Conservation (phyloP, 2,797 vertebrate species). For the Nannoperca australis region DNA sequence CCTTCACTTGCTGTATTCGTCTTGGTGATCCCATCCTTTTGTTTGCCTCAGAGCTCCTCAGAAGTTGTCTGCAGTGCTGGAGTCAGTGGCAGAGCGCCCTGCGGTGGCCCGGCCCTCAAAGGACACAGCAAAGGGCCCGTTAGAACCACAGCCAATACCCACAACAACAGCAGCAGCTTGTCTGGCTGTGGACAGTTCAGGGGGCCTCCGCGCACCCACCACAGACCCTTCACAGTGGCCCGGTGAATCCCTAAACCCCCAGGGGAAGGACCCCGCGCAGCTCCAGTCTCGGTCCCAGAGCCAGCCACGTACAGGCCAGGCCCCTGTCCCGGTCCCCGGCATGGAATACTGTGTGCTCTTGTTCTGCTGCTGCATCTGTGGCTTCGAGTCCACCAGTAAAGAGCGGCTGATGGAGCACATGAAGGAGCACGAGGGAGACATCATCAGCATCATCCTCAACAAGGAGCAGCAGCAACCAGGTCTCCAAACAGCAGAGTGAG, state of each 20-base stretch:
- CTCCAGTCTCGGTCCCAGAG: conserved; percentile 61
- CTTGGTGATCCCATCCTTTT: not conserved
- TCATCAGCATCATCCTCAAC: conserved; percentile 98
- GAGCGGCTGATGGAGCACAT: conserved; percentile 92
- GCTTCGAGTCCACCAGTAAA: conserved; percentile 97
- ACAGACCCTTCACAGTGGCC: conserved; percentile 52
- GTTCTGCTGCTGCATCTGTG: conserved; percentile 99
- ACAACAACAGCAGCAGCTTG: not conserved
- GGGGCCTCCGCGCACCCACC: not conserved
- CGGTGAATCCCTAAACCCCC: conserved; percentile 19
- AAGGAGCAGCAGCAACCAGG: conserved; percentile 87
- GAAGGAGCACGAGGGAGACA: conserved; percentile 94
- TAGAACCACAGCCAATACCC: conserved; percentile 23
- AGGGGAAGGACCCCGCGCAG: conserved; percentile 71
- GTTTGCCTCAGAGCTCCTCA: conserved; percentile 64
- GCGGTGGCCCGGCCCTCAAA: conserved; percentile 13
- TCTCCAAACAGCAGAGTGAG: conserved; percentile 76
- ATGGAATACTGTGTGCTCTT: conserved; percentile 94
- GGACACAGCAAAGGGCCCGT: conserved; percentile 39
- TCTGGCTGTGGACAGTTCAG: conserved; percentile 21
- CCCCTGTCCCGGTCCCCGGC: conserved; percentile 51
- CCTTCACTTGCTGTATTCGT: not conserved
- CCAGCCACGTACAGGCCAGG: conserved; percentile 61
- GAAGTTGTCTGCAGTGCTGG: conserved; percentile 62
- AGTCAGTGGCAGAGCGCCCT: conserved; percentile 62